Conservation (phyloP, 2,888 invertebrate species). For the Malthinus flaveolus region DNA sequence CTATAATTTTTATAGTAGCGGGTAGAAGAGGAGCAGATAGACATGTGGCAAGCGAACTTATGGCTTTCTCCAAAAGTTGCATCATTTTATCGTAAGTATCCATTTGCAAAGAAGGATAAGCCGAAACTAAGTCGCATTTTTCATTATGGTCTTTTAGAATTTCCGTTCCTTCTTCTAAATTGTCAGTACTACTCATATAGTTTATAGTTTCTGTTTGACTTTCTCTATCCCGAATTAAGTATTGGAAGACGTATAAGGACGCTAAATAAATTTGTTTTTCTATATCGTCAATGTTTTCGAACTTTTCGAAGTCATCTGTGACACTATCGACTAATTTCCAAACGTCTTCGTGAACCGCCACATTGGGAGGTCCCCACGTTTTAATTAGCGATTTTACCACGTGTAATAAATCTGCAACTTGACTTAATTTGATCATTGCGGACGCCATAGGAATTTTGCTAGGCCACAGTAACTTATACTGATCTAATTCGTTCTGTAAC, state of each 20-base stretch:
- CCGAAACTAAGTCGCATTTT: slow-evolving; percentile 43
- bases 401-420: slow-evolving; percentile 33
- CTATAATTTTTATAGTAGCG: slow-evolving; percentile 8
- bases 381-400: slow-evolving; percentile 34
- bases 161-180: slow-evolving; percentile 14
- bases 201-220: slow-evolving; percentile 36
- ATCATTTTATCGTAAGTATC: slow-evolving; percentile 32
- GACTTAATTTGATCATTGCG: slow-evolving; percentile 36
- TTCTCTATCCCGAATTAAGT: slow-evolving; percentile 33
- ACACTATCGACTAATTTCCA: slow-evolving; percentile 24
- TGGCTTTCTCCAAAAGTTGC: slow-evolving; percentile 35
- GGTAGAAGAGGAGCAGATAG: slow-evolving; percentile 12
- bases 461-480: slow-evolving; percentile 41
- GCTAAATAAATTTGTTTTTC: slow-evolving; percentile 35
- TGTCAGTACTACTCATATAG: slow-evolving; percentile 38
- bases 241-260: slow-evolving; percentile 36
- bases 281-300: not conserved
- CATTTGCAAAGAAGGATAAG: slow-evolving; percentile 40
- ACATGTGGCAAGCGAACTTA: slow-evolving; percentile 28
- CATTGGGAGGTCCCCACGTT: slow-evolving; percentile 36
- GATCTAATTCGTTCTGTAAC: slow-evolving; percentile 37
- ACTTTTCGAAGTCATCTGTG: slow-evolving; percentile 27
- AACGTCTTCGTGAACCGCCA: slow-evolving; percentile 31
- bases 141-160: slow-evolving; percentile 38
- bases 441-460: slow-evolving; percentile 40